Evolutionary conservation across 2,888 invertebrate genomes (phyloP), one percentile per base, ranked within the genome.

Genomic region (Macroteleia sp.): DNA sequence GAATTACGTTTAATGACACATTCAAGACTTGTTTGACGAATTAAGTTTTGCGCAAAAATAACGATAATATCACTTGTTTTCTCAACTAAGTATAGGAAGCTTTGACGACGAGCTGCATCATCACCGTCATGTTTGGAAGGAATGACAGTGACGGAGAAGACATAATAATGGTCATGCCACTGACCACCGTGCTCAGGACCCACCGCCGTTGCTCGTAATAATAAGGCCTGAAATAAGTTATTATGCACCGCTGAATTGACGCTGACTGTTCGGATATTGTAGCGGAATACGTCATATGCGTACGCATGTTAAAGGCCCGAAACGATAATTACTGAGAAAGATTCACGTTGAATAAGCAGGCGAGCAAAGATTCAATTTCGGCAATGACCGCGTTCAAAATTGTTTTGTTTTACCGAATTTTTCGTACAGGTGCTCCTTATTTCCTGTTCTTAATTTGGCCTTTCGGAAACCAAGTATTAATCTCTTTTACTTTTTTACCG

Each of bases 221-320:
- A 89, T 87, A 87, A 88, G 85, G 67, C 82, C 82, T 81, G 81
- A 83, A 87, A 86, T 86, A 86, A 87, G 86, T 88, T 87, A 87
- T 88, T 88, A 87, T 82, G 82, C 85, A 80, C 73, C 80, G 82
- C 77, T 80, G 74, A 81, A 82, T 74, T 77, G 80, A 83, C 73
- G 74, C 78, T 79, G 80, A 82, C 80, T 74, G 82, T 80, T 78
- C 82, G 67, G 79, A 76, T 76, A 59, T 66, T 46, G 41, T 56
- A 64, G 73, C 34, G 59, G 54, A 73, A 64, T 66, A 70, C 70
- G 70, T 76, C 71, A 70, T 54, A 52, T 32, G 44, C 42, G 56
- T 76, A 70, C 52, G 34, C 67, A 69, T 67, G 70, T 57, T 56
- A 61, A 73, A 71, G 64, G 62, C 74, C 57, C 59, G 42, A 46